Evolutionary conservation across 53 echinoderm and acorn worm genomes (phyloP).

Genomic region (Mesocentrotus franciscanus): DNA sequence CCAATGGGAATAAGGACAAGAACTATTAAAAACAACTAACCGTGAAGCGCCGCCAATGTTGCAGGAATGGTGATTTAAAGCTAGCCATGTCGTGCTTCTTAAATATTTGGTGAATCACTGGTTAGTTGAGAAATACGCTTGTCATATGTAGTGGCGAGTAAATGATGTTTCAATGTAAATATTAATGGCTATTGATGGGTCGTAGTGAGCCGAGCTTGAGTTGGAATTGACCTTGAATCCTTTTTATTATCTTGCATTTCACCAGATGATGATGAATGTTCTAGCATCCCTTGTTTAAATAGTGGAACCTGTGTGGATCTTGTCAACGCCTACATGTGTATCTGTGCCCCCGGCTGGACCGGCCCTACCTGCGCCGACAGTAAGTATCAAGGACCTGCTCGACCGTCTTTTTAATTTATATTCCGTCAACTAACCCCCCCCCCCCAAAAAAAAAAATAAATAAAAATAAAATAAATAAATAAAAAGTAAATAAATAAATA

Average conservation of each 20-base stretch:
- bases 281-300: constrained; percentile 52
- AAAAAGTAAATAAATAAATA: too few relatives aligned
- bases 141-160: too few relatives aligned
- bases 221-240: background rate
- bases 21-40: too few relatives aligned
- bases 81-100: too few relatives aligned
- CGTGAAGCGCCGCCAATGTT: too few relatives aligned
- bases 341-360: constrained; percentile 51
- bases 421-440: too few relatives aligned
- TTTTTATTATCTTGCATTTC: background rate
- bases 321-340: constrained; percentile 57
- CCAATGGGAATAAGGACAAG: too few relatives aligned
- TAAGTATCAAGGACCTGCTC: constrained; percentile 28
- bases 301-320: constrained; percentile 57
- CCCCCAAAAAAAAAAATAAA: too few relatives aligned
- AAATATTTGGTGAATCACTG: too few relatives aligned
- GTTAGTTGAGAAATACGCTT: too few relatives aligned
- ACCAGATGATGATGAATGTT: constrained; percentile 53
- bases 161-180: background rate
- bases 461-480: too few relatives aligned
- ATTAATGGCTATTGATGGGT: background rate
- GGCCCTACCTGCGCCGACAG: constrained; percentile 50
- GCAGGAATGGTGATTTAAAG: too few relatives aligned
- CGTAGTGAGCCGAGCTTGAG: background rate
- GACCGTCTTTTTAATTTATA: background rate